Conservation (phyloP, 2,113 vertebrate species). For the Lepisosteus osseus region DNA sequence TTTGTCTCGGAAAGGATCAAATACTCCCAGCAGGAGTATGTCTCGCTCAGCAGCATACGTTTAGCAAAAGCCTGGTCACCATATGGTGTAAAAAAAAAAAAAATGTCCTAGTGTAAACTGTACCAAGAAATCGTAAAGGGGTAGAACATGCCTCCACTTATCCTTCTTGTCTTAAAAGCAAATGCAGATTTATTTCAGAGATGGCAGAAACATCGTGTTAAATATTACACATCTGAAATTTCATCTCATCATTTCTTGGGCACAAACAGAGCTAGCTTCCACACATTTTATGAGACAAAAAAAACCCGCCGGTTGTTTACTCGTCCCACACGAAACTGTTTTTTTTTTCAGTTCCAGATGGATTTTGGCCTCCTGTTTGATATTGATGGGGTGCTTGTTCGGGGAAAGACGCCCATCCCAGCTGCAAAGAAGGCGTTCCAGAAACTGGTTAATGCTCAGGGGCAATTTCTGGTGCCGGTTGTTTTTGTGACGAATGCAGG, state of each 20-base stretch:
- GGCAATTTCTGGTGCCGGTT: constrained; percentile 76
- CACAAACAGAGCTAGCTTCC: too few relatives aligned
- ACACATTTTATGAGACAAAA: too few relatives aligned
- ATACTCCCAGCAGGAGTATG: background rate
- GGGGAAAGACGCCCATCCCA: constrained; percentile 74
- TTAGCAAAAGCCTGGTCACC: background rate
- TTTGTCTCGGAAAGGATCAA: background rate
- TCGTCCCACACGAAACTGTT: background rate
- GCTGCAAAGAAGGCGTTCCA: constrained; percentile 73
- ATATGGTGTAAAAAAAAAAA: background rate
- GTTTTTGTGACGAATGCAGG: constrained; percentile 92
- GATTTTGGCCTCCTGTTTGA: constrained; percentile 79
- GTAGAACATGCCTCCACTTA: too few relatives aligned
- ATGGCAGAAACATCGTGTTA: too few relatives aligned
- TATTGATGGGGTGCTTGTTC: constrained; percentile 80
- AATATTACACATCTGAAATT: too few relatives aligned
- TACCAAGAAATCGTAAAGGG: too few relatives aligned
- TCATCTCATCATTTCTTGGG: too few relatives aligned
- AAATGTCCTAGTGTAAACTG: background rate
- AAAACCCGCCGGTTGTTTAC: background rate
- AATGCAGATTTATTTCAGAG: too few relatives aligned
- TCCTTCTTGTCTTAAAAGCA: too few relatives aligned
- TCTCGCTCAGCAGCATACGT: background rate
- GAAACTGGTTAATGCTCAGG: constrained; percentile 72
- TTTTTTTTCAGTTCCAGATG: constrained; percentile 44